Conservation (phyloP, 2,888 invertebrate genomes). For the Epistrophe eligans region DNA sequence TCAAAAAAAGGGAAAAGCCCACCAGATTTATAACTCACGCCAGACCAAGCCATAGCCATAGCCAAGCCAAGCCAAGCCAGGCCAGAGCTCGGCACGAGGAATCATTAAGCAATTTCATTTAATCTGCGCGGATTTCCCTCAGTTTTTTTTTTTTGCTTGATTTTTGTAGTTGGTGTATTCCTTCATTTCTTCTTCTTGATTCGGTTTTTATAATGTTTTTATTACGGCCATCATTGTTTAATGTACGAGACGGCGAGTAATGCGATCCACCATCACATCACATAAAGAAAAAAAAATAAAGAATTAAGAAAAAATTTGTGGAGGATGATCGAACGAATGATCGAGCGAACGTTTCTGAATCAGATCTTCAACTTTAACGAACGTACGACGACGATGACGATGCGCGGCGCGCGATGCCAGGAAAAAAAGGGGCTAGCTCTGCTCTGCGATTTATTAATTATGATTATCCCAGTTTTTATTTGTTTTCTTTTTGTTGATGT, state of each 20-base stretch:
- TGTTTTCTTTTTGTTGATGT: conserved; percentile 13
- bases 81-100: conserved; percentile 65
- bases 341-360: conserved; percentile 35
- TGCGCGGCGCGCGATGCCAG: background rate
- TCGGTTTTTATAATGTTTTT: conserved; percentile 72
- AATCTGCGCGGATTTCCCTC: conserved; percentile 75
- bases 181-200: conserved; percentile 39
- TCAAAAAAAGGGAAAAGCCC: conserved; percentile 61
- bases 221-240: conserved; percentile 73
- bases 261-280: conserved; percentile 67
- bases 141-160: conserved; percentile 36
- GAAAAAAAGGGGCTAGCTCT: conserved; percentile 17
- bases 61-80: background rate
- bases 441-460: conserved; percentile 75
- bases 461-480: conserved; percentile 67
- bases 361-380: conserved; percentile 25
- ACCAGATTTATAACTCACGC: conserved; percentile 75
- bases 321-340: conserved; percentile 68
- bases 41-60: conserved; percentile 32
- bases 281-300: background rate
- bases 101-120: conserved; percentile 77
- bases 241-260: conserved; percentile 62
- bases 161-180: conserved; percentile 34
- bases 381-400: background rate
- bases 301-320: conserved; percentile 46